Conservation (phyloP, 2,888 invertebrate genomes). For the Xanthorhoe spadicearia region DNA sequence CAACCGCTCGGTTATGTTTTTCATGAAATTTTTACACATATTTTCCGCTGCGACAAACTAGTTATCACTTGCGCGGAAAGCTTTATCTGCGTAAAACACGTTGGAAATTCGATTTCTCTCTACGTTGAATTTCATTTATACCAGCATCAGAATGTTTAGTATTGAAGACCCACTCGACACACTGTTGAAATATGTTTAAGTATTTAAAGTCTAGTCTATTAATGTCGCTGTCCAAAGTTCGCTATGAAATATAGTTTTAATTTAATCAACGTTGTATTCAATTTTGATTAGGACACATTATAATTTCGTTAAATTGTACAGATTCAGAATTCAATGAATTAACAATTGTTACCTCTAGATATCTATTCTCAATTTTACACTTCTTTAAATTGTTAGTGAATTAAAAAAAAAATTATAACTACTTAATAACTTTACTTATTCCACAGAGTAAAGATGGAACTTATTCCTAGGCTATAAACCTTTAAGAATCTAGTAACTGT, state of each 20-base stretch:
- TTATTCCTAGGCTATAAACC: too few species aligned
- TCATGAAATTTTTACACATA: conserved; percentile 65
- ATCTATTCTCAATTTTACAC: too few species aligned
- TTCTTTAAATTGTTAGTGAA: too few species aligned
- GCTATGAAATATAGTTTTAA: conserved; percentile 39
- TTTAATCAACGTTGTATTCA: conserved; percentile 32
- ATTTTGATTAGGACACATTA: conserved; percentile 25
- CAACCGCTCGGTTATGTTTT: conserved; percentile 60
- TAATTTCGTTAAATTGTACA: not conserved
- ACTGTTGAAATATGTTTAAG: too few species aligned
- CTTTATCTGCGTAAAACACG: conserved; percentile 66
- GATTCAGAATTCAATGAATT: not conserved
- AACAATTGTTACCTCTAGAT: too few species aligned
- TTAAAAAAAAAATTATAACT: too few species aligned
- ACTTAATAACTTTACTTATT: too few species aligned
- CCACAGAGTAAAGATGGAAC: too few species aligned
- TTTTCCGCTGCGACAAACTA: conserved; percentile 61
- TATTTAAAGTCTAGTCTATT: too few species aligned
- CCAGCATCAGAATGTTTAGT: not conserved
- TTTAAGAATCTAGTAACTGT: not conserved
- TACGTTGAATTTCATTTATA: not conserved
- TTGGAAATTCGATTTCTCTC: conserved; percentile 70
- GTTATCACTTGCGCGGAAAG: conserved; percentile 74
- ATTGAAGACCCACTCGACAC: not conserved
- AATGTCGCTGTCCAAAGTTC: conserved; percentile 27